These are phyloP conservation scores for Burhinus bistriatus DNA, from an alignment of 2,113 vertebrate species.

Conservation along the genomic window DNA sequence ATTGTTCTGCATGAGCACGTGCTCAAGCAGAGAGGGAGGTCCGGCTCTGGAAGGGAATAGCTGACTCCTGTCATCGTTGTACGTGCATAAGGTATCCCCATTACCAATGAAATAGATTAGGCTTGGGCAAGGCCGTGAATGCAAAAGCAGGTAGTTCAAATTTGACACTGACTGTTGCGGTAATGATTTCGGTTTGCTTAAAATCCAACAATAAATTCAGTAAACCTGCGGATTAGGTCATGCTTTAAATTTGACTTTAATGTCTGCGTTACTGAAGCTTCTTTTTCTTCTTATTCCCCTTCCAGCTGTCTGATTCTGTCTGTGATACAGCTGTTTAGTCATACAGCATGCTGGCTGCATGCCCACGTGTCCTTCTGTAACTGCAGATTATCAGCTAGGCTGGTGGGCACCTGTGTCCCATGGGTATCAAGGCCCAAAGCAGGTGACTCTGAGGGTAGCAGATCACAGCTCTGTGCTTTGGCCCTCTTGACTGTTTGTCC, in stretches of 20 bases:
- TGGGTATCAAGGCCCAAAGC: not conserved
- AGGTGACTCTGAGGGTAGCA: not conserved
- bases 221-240: not conserved
- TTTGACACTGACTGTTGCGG: not conserved
- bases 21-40: not conserved
- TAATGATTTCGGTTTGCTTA: not conserved
- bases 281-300: not conserved
- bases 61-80: accelerated
- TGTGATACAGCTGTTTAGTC: not conserved
- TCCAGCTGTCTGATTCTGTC: not conserved
- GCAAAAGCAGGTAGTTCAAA: not conserved
- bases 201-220: not conserved
- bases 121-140: not conserved
- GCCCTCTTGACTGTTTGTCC: not conserved
- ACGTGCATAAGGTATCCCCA: accelerated
- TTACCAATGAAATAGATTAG: not conserved
- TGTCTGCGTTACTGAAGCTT: not conserved
- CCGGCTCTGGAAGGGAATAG: not conserved
- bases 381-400: not conserved
- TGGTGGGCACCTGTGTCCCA: not conserved
- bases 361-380: not conserved
- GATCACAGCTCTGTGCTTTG: not conserved
- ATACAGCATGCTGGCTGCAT: not conserved
- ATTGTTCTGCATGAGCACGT: accelerated
- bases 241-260: not conserved